These are phyloP conservation scores for Pammene aurita DNA, from an alignment of 2,888 invertebrate species.

Conservation along the genomic window DNA sequence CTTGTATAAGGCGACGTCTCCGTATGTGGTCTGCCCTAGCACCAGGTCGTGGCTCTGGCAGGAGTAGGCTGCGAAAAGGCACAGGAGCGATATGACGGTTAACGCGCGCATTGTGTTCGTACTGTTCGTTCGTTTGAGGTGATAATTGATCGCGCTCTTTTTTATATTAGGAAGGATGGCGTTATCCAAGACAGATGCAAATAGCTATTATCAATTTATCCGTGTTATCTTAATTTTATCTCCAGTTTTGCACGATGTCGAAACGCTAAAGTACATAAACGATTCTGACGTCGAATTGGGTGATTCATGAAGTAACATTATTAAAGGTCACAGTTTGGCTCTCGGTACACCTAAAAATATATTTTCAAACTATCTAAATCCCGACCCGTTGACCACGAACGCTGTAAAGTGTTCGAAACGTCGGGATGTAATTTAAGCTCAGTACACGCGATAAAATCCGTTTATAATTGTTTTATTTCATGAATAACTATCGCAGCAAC, in stretches of 20 bases:
- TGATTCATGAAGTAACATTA: no score
- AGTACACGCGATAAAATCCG: no score
- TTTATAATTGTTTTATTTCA: no score
- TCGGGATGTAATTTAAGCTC: no score
- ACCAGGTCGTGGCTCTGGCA: constrained; percentile 70
- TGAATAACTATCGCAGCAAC: no score
- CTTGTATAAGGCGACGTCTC: constrained; percentile 68
- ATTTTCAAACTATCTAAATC: no score
- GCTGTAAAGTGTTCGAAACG: no score
- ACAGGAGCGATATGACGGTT: constrained; percentile 55
- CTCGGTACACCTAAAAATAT: no score
- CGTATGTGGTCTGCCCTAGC: constrained; percentile 65
- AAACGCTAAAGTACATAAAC: no score
- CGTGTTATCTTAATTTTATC: not conserved
- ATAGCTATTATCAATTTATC: not conserved
- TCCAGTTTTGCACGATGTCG: not conserved
- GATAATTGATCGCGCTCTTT: constrained; percentile 51
- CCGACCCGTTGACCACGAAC: no score
- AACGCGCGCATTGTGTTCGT: constrained; percentile 62
- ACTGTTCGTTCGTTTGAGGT: constrained; percentile 62
- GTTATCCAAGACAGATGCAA: not conserved
- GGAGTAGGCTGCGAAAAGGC: constrained; percentile 54
- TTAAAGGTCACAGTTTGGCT: no score
- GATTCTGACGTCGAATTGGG: no score
- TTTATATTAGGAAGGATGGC: constrained; percentile 3